Conservation (phyloP, 2,113 vertebrate genomes). For the Prionailurus viverrinus region DNA sequence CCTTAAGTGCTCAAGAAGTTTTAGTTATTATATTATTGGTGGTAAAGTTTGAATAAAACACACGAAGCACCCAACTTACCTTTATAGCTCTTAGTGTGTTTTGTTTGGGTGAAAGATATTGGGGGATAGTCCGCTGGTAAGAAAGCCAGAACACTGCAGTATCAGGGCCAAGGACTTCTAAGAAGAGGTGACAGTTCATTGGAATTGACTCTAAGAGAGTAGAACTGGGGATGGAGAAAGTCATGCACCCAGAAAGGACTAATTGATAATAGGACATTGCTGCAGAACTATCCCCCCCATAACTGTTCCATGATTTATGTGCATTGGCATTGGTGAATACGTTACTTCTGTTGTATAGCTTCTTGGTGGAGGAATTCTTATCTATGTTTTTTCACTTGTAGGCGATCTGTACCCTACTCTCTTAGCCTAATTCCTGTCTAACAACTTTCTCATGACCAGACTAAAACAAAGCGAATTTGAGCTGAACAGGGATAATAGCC, state of each 20-base stretch:
- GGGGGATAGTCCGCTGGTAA: not conserved
- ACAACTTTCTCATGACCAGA: constrained; percentile 4
- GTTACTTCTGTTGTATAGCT: not conserved
- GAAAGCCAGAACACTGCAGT: not conserved
- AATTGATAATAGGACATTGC: not conserved
- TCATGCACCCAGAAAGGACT: not conserved
- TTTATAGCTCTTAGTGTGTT: not conserved
- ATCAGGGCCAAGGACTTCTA: not conserved
- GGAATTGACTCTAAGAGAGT: not conserved
- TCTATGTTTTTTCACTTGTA: not conserved
- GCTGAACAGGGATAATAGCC: constrained; percentile 1
- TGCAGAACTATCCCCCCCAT: not conserved
- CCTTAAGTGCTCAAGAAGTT: not conserved
- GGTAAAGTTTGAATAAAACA: not conserved
- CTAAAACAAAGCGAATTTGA: constrained; percentile 60
- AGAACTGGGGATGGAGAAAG: not conserved
- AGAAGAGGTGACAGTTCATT: not conserved
- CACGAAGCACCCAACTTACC: not conserved
- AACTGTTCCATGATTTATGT: not conserved
- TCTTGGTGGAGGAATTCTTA: not conserved
- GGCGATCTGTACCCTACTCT: not conserved
- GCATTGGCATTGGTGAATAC: not conserved
- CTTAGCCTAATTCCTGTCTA: not conserved
- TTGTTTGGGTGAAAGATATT: not conserved
- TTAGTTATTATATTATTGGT: not conserved